A percentile compares a stretch with the other conserved stretches of the same genome.
phyloP scores from a whole-genome alignment of 2,113 vertebrate genomes.

The Psittacus erithacus region DNA sequence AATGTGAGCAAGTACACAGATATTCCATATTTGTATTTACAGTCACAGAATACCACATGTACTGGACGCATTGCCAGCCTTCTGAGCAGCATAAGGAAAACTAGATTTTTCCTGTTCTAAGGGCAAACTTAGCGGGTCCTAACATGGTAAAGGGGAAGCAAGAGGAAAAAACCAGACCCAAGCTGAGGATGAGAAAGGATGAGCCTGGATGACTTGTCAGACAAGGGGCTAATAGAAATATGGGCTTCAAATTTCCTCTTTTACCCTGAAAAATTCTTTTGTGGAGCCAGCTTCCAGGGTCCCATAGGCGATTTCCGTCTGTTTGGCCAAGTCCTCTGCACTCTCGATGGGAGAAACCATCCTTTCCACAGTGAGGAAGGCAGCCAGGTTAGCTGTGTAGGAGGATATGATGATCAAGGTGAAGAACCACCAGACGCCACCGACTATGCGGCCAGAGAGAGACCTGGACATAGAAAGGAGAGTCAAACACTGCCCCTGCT shows the following conservation, averaged over 20 bases:
- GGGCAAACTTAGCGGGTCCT: not conserved
- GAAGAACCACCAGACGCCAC: conserved; percentile 99
- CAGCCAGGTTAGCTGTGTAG: conserved; percentile 97
- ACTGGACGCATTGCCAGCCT: not conserved
- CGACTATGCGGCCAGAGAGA: conserved; percentile 95
- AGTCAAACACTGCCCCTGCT: not conserved
- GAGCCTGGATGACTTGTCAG: not conserved
- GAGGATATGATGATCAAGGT: conserved; percentile 99
- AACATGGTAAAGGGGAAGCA: not conserved
- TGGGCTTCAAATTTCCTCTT: conserved; percentile 19
- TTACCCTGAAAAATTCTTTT: conserved; percentile 98
- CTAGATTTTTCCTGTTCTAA: not conserved
- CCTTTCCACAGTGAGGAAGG: conserved; percentile 97
- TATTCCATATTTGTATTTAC: conserved; percentile 22
- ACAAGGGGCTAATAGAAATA: not conserved
- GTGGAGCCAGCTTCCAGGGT: conserved; percentile 96
- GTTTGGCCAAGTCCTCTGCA: conserved; percentile 97
- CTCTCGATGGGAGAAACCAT: conserved; percentile 99
- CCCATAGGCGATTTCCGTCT: conserved; percentile 97
- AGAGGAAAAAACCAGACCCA: not conserved
- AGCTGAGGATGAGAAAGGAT: not conserved
- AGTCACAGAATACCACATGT: not conserved
- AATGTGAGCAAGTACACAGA: not conserved
- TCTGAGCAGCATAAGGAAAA: not conserved
- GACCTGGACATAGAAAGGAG: conserved; percentile 80